Evolutionary conservation across 2,888 invertebrate genomes (phyloP), one percentile per base, ranked within the genome.

Genomic region (Cyaniris semiargus): DNA sequence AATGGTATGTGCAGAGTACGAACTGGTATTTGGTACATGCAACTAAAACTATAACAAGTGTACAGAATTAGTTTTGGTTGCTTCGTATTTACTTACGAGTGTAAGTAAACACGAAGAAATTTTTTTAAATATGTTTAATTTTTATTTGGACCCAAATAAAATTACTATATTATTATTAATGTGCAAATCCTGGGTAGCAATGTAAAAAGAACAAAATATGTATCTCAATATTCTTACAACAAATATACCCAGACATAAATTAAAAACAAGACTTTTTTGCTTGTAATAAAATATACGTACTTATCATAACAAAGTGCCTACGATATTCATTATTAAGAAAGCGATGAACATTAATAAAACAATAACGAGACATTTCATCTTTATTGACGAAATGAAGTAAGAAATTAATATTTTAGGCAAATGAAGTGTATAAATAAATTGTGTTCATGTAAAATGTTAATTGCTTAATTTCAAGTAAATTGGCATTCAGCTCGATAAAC

Each of bases 321-420:
- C 21, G 21, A 58, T 58, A 58, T 21, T 58, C 10, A 44, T 21
- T 58, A 58, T 58, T 58, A 58, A 8, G 3, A 58, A 8, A 21
- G n/a, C 58, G n/a, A 58, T 58, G 58, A 58, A 58, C n/a, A 58
- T 58, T 21, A 58, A 58, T 58, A 58, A 58, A 58, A 58, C n/a
- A 21, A 58, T 8, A 58, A 58, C 58, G 7, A 58, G 58, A 58
- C 58, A 3, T 58, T 58, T 58, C 21, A 21, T 58, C 21, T 21
- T 58, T 58, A 58, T 58, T 58, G 58, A 21, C 21, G 58, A 21
- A 58, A 58, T 58, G 58, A 21, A 58, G 21, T 10, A 21, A n/a
- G 58, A 58, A 58, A 58, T 58, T 58, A 21, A 21, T 58, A 58
- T 58, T 58, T 58, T 58, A 58, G 58, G 58, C 58, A 58, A 58